Base-by-base conservation (phyloP, 2,113 vertebrate species). In the Vombatus ursinus region DNA sequence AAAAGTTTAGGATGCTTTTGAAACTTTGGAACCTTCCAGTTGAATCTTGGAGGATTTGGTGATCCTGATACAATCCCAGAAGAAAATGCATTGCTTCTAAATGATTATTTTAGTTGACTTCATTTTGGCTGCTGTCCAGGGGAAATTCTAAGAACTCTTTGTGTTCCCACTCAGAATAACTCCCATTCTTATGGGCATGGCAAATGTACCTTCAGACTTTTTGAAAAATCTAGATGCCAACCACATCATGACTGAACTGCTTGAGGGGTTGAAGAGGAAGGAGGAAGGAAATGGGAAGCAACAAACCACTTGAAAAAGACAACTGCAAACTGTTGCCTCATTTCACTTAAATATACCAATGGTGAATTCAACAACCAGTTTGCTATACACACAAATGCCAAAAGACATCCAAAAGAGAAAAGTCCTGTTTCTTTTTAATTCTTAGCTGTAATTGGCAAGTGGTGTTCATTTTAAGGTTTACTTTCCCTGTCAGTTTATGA, bases 131-230 rank as follows among this genome's bases (percentile, higher is more conserved):
- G 90, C 49, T 94, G 26, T 93, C 94, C 54, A 97, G 95, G 68
- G 95, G 94, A 96, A 96, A 91, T 94, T 95, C 90, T 90, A 93
- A 96, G 95, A 96, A 92, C 47, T 92, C 50, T 94, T 93, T 96
- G 89, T 96, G 93, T 96, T 52, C 90, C 61, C 90, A 25, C 8
- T 95, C 19, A 94, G 93, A 95, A 96, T 91, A 95, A 90, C 48
- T 77, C 54, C 50, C 92, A 97, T 94, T 93, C 96, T 94, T 51
- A 25, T 24, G 44, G 89, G 14, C 92, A 92, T 61, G 53, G 57
- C 68, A 95, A 95, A 96, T 90, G 28, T 92, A 91, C 93, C 96
- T 95, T 96, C 52, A 90, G 54, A 93, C 92, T 95, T 89, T 96
- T 96, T 91, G 68, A 94, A 54, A 94, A 97, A 95, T 96, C 54